These are phyloP conservation scores for Hydrochoerus hydrochaeris DNA, from an alignment of 2,113 vertebrate genomes.

Conservation along the genomic window DNA sequence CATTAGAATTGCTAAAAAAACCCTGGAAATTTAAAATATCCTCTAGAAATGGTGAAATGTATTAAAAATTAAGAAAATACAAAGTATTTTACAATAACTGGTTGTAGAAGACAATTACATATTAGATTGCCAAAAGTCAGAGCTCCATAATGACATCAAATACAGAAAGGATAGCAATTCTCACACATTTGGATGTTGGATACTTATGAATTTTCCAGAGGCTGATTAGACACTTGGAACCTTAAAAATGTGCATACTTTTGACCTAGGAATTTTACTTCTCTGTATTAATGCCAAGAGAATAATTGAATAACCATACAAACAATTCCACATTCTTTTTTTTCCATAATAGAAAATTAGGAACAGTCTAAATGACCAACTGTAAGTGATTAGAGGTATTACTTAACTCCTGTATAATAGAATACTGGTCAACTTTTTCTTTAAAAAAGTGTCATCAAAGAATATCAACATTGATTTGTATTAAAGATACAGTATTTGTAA, in stretches of 20 bases:
- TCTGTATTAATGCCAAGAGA: not conserved
- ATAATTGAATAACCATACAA: not conserved
- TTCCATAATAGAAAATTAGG: not conserved
- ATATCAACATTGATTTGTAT: not conserved
- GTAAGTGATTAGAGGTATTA: not conserved
- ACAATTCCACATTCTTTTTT: not conserved
- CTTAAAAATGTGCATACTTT: constrained; percentile 21
- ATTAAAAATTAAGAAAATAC: not conserved
- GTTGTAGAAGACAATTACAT: not conserved
- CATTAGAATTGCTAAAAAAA: not conserved
- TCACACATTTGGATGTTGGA: not conserved
- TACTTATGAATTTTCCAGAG: not conserved
- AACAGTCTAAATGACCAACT: not conserved
- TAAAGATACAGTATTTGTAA: not conserved
- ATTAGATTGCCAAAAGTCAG: not conserved
- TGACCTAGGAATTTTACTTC: constrained; percentile 21
- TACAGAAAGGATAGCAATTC: not conserved
- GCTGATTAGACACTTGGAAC: not conserved
- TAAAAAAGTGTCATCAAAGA: not conserved
- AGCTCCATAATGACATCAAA: not conserved
- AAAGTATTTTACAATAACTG: not conserved
- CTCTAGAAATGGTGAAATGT: not conserved
- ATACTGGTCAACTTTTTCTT: not conserved
- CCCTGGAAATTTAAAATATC: not conserved
- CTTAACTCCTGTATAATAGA: not conserved